Base-by-base conservation (phyloP, 2,888 invertebrate species). In the Ceraclea dissimilis region DNA sequence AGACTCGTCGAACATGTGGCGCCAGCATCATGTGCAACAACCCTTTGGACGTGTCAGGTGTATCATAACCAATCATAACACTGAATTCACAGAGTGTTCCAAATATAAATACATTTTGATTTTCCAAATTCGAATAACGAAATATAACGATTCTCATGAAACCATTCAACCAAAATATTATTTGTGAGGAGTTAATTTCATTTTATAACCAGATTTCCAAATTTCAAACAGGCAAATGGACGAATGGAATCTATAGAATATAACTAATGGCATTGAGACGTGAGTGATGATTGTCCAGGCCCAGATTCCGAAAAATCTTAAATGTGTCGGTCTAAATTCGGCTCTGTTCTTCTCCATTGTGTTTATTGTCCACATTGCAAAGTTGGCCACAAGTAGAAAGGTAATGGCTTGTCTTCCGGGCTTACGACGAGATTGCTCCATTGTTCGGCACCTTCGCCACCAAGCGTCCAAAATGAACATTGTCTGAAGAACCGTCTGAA, bases 261-360 rank as follows among this genome's bases (percentile, higher is more conserved):
- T 92, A 0, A 90, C 90, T 49, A 93, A 73, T 0, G 93, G 93
- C 85, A 91, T 90, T 0, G 90, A 89, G 0, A 92, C 86, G 68
- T 93, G 91, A 0, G 90, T 90, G 64, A 93, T 91, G 63, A 93
- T 89, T 0, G 91, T 90, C 93, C 93, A 93, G 2, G 89, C 89
- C 90, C 91, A 91, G 1, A 87, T 81, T 0, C 91, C 91, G 67
- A 88, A 92, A 71, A 93, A 91, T 50, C 26, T 70, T 18, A 90
- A 73, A 67, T 93, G 92, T 13, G 89, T 85, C 8, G 90, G 88
- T 51, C 91, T 80, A 61, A 90, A 90, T 60, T 89, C 87, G 0
- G 92, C 88, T 2, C 90, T 80, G 63, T 88, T 88, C 71, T 91
- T 77, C 67, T 92, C 90, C 52, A 93, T 75, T 0, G 90, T 88